Evolutionary conservation across 2,797 vertebrate species (phyloP).

Genomic region (Lagorchestes hirsutus): DNA sequence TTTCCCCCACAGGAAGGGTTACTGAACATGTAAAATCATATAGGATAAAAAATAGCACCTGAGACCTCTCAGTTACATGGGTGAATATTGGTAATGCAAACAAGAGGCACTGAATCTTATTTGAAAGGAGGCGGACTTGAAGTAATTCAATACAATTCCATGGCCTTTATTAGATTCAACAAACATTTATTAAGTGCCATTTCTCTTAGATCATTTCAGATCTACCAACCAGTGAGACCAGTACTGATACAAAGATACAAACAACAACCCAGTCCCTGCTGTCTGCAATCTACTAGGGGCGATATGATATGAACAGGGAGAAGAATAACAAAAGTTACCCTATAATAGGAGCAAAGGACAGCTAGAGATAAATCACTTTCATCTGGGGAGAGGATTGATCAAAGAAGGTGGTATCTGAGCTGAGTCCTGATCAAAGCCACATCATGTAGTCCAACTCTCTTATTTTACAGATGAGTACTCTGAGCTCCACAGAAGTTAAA

Average conservation of each 20-base stretch:
- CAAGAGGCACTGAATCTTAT: neutral
- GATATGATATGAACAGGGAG: neutral
- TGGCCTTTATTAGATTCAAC: neutral
- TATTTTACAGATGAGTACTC: neutral
- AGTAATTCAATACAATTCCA: neutral
- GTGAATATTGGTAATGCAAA: neutral
- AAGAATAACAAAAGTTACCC: neutral
- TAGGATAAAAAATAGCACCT: neutral
- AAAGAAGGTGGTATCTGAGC: too few species aligned
- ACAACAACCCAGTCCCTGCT: neutral
- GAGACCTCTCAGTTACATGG: neutral
- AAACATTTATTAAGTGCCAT: neutral
- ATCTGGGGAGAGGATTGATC: neutral
- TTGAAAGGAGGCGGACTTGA: neutral
- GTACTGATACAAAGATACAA: neutral
- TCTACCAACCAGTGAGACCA: neutral
- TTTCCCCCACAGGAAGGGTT: neutral
- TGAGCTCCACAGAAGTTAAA: neutral
- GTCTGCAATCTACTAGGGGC: neutral
- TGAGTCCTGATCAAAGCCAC: neutral
- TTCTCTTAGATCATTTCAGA: neutral
- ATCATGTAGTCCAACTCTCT: neutral
- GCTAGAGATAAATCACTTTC: neutral
- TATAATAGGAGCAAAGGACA: neutral
- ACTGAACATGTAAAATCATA: neutral